Evolutionary conservation across 2,113 vertebrate species (phyloP).

Genomic region (Microtus richardsoni): DNA sequence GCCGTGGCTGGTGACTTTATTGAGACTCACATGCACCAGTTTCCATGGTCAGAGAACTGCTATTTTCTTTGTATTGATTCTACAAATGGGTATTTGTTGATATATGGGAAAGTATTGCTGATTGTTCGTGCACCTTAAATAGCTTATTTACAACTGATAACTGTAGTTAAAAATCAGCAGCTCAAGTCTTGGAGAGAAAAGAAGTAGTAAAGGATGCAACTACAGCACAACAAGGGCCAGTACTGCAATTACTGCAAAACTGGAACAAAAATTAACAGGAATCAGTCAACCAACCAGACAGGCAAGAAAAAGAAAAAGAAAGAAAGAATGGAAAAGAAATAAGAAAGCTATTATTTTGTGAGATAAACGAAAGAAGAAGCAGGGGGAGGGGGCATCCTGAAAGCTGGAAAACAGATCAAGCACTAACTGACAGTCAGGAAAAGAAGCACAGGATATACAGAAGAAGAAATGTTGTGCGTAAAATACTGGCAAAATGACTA

Average conservation of each 20-base stretch:
- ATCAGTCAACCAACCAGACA: neutral
- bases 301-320: neutral
- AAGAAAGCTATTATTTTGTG: conserved; percentile 29
- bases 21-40: neutral
- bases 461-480: neutral
- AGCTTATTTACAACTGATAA: conserved; percentile 9
- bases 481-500: neutral
- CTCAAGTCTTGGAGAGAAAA: neutral
- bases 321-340: neutral
- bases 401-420: neutral
- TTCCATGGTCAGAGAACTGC: neutral
- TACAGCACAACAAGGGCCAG: neutral
- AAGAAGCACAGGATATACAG: conserved; percentile 26
- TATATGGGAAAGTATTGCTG: neutral
- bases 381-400: neutral
- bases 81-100: neutral
- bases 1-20: neutral
- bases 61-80: conserved; percentile 19
- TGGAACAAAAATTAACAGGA: neutral
- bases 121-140: neutral
- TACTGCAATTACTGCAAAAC: neutral
- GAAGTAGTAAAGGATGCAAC: neutral
- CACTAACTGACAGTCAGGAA: neutral
- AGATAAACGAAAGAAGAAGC: neutral
- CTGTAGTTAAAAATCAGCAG: conserved; percentile 17